Conservation (phyloP, 2,113 vertebrate species). For the Seriola aureovittata region DNA sequence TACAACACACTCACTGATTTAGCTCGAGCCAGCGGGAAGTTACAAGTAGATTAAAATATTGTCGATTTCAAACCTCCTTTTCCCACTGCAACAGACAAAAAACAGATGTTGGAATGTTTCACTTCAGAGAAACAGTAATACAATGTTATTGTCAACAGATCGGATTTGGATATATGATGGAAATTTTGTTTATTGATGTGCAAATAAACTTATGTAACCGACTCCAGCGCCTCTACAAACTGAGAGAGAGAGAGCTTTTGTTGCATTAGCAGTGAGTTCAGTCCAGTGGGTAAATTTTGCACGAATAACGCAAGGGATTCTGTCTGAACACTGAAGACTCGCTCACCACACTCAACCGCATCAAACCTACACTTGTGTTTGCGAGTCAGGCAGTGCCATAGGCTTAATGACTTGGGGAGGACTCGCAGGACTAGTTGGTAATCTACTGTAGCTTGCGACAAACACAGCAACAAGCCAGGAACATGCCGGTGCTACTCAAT, state of each 20-base stretch:
- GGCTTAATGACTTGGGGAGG: too few relatives aligned
- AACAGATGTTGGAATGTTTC: slow-evolving; percentile 50
- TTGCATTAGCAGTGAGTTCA: background rate
- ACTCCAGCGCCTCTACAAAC: background rate
- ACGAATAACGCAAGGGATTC: background rate
- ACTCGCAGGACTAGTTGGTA: too few relatives aligned
- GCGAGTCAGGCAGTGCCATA: too few relatives aligned
- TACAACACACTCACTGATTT: background rate
- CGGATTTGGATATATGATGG: background rate
- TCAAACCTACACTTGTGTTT: too few relatives aligned
- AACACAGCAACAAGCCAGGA: too few relatives aligned
- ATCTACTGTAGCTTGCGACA: too few relatives aligned
- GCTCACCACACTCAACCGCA: background rate
- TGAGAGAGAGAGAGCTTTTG: background rate
- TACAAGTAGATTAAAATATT: background rate
- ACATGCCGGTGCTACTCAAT: too few relatives aligned
- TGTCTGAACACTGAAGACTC: background rate
- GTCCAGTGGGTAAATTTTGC: background rate
- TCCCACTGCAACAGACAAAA: background rate
- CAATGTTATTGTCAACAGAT: slow-evolving; percentile 10
- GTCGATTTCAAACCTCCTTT: background rate
- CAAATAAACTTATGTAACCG: slow-evolving; percentile 1
- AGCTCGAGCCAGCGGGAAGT: background rate
- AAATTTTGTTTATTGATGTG: background rate
- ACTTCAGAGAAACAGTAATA: background rate